A percentile compares a stretch with the other conserved stretches of the same genome.
phyloP scores from a whole-genome alignment of 2,113 vertebrate species.

The Sander vitreus region DNA sequence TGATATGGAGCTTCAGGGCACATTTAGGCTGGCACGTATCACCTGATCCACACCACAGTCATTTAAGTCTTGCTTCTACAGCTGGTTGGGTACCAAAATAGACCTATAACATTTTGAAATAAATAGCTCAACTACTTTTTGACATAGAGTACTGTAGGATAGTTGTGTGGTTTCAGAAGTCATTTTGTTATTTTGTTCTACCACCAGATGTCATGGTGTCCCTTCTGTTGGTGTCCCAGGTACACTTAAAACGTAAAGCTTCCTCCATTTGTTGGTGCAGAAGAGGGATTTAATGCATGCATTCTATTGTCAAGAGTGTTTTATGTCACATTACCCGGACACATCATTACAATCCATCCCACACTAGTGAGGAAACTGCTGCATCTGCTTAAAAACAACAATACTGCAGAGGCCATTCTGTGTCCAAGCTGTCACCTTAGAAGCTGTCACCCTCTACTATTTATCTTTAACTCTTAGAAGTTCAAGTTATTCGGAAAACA shows the following conservation, averaged over 20 bases:
- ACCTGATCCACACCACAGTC: neutral
- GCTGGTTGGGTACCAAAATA: no score
- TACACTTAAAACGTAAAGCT: no score
- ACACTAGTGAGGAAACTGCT: neutral
- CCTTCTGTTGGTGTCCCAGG: neutral
- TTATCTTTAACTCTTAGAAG: neutral
- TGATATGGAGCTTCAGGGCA: neutral
- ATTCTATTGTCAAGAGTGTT: neutral
- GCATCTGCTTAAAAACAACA: neutral
- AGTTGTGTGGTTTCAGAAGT: neutral
- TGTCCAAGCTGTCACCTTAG: neutral
- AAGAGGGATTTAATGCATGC: neutral
- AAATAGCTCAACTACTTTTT: neutral
- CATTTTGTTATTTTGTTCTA: neutral
- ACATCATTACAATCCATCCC: neutral
- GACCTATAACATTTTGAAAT: neutral
- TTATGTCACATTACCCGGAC: neutral
- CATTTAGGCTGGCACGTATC: neutral
- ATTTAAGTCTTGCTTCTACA: neutral
- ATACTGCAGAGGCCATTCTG: no score
- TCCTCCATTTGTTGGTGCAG: neutral
- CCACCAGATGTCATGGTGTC: conserved; percentile 31
- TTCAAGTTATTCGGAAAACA: neutral
- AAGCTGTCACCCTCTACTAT: no score
- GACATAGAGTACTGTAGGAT: neutral